Conservation (phyloP, 2,888 invertebrate genomes). For the Eupithecia tripunctaria region DNA sequence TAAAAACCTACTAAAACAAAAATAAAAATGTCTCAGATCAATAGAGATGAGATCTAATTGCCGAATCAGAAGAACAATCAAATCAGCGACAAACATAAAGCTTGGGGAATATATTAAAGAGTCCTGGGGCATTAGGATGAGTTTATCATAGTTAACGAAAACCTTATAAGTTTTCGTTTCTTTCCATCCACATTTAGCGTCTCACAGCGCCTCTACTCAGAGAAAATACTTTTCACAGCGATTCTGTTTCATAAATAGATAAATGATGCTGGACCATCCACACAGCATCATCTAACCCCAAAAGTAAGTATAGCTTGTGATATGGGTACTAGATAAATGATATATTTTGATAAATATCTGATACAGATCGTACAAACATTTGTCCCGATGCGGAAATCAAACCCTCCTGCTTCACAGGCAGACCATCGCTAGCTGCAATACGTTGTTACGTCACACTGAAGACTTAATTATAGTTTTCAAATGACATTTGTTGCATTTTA, state of each 20-base stretch:
- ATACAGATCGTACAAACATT: no score
- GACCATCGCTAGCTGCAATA: no score
- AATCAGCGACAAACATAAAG: constrained; percentile 44
- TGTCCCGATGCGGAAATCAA: no score
- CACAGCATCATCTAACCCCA: no score
- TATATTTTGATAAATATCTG: no score
- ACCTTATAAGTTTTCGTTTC: not conserved
- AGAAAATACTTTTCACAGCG: not conserved
- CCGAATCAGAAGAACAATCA: constrained; percentile 42
- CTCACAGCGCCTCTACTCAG: not conserved
- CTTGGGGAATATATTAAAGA: constrained; percentile 39
- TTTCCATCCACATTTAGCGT: not conserved
- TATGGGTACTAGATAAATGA: no score
- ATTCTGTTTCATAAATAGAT: not conserved
- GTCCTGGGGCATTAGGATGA: not conserved
- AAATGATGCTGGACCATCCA: no score
- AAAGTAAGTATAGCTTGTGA: no score
- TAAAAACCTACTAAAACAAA: not conserved
- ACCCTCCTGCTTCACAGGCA: no score
- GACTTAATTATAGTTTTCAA: constrained; percentile 1
- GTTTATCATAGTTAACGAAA: not conserved
- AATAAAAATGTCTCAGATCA: not conserved
- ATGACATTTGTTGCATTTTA: not conserved
- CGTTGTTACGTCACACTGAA: not conserved
- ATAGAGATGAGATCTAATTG: constrained; percentile 21